Evolutionary conservation across 2,113 vertebrate species (phyloP), one percentile per base, ranked within the genome.

Genomic region (Oncorhynchus tshawytscha): DNA sequence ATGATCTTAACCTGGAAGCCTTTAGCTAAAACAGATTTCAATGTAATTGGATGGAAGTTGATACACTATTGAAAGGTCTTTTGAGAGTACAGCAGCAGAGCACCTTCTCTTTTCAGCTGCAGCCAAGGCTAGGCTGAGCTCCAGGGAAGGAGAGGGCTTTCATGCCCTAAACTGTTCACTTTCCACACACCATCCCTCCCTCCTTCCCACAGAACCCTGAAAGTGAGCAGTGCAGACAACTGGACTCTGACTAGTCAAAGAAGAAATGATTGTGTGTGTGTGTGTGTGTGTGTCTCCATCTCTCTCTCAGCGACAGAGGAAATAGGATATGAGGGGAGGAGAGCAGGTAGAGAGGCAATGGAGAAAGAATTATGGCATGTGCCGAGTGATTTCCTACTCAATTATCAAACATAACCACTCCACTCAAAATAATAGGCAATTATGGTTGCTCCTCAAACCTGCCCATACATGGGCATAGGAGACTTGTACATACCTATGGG

Each of bases 401-500:
- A 67, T 83, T 73, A 82, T 80, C 54, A 70, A 74, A 81, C 2
- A 70, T 34, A 70, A 74, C 80, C 4, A 11, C 65, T 5, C 3
- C 5, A 73, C 24, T 34, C 39, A 34, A 68, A 74, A 77, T 49
- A 62, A 80, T 67, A 39, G 72, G 25, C 18, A 73, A 6, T 34
- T 25, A 67, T 34, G 70, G 77, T 60, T 49, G 11, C 8, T 57
- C 20, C 12, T 15, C n/a, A 25, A 39, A 60, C 70, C 31, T 70
- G 25, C 60, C n/a, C 5, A 70, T 74, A n/a, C 6, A 24, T 66
- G 65, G 29, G 48, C 3, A 22, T 69, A 48, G 51, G 4, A 67
- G n/a, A 62, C 13, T 16, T 49, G 18, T 15, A 78, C 87, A 78
- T 86, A 95, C 95, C 94, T 85, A 39, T 86, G 75, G 92, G 90